phyloP scores from a whole-genome alignment of 2,797 vertebrate genomes.

The Pseudochirops corinnae region DNA sequence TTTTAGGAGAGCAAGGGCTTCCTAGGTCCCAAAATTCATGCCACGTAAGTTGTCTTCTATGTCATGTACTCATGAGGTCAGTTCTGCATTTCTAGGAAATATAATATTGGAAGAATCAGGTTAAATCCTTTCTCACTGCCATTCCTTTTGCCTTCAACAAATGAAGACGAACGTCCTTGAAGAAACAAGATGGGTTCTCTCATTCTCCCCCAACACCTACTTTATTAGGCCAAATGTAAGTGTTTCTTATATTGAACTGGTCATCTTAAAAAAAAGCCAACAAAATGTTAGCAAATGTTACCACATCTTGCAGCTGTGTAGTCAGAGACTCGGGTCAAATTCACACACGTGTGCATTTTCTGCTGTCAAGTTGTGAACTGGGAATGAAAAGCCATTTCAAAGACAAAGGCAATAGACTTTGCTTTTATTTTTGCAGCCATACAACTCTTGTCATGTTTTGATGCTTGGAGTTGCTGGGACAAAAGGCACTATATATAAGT shows the following conservation, averaged over 20 bases:
- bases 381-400: slow-evolving; percentile 60
- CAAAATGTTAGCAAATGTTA: slow-evolving; percentile 6
- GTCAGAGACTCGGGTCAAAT: slow-evolving; percentile 39
- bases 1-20: not conserved
- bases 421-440: slow-evolving; percentile 71
- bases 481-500: slow-evolving; percentile 75
- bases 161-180: not conserved
- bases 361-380: slow-evolving; percentile 57
- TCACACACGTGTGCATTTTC: not conserved
- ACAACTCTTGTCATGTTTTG: slow-evolving; percentile 73
- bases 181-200: not conserved
- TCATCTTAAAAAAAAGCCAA: not conserved
- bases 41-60: not conserved
- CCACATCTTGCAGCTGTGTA: not conserved
- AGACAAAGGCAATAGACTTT: slow-evolving; percentile 73
- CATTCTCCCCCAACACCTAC: not conserved
- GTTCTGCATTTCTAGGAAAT: not conserved
- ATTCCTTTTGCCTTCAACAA: not conserved
- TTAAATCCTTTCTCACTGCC: not conserved
- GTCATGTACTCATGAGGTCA: not conserved
- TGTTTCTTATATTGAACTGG: not conserved
- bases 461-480: slow-evolving; percentile 70
- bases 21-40: not conserved
- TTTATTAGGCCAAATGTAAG: not conserved
- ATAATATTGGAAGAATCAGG: not conserved